Evolutionary conservation across 1,140 invertebrate genomes (phyloP), one percentile per base, ranked within the genome.

Genomic region (Drosophila pachea): DNA sequence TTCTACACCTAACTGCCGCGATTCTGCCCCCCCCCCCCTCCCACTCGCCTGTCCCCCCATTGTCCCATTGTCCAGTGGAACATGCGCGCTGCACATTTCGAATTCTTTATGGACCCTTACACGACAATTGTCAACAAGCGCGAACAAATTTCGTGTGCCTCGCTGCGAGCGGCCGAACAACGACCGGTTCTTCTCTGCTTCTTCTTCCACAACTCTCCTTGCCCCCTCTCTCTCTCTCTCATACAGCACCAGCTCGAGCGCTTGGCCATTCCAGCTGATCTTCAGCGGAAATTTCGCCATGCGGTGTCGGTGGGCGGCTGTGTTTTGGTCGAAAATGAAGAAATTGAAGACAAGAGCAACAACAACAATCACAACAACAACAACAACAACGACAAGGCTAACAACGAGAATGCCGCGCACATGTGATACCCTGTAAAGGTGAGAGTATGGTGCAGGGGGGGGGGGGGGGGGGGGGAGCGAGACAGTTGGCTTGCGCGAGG

Each of bases 51-150:
- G 7, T 8, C 32, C 16, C 32, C 14, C 49, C 49, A 9, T 3
- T 52, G 49, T 52, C 49, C 7, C 32, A 36, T 43, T 61, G 49
- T 56, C 47, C 40, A 14, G 45, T 9, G 16, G 35, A 70, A 79
- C 76, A 78, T 64, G 76, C 60, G 49, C 63, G 68, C 76, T 65
- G 76, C 73, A 68, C 73, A 79, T 68, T 76, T 79, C 42, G 54
- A 73, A 79, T 79, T 86, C 81, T 86, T 64, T 64, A 59, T 62
- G 71, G 71, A 56, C 69, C 76, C 76, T 83, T 76, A 74, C 79
- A 86, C 81, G 63, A 71, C 79, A 76, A 84, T 76, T 86, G 79
- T 84, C 79, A 84, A 84, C 79, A 76, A 86, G 76, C 81, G 79
- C 73, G 69, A 86, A 84, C 81, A 84, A 84, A 84, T 84, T 84